Evolutionary conservation across 2,888 invertebrate genomes (phyloP), one percentile per base, ranked within the genome.

Genomic region (Limenitis arthemis): DNA sequence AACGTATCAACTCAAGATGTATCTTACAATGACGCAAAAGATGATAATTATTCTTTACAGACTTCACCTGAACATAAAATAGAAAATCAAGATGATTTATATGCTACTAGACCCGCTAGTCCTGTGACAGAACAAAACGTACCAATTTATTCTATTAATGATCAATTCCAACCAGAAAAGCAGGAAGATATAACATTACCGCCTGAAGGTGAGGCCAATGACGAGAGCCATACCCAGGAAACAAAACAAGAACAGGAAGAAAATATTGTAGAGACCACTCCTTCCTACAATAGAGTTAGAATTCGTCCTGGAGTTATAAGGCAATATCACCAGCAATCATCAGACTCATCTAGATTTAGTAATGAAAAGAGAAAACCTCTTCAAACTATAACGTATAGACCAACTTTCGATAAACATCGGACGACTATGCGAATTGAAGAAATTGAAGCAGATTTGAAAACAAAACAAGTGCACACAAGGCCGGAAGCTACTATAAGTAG

Each of bases 351-450:
- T 2, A 75, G 64, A 68, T 64, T 61, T 1, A 83, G 77, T 62
- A 61, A 65, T 47, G 77, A 79, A 9, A 75, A 75, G 58, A 75
- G 72, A 53, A 72, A 73, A 54, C 69, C 68, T 29, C 44, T 67
- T 3, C 78, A 78, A 57, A 70, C 85, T 20, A 74, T 86, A 7
- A 86, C 87, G 36, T 84, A 86, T 51, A 75, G 87, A 59, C 87
- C 87, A 47, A 79, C 83, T 5, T 86, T 76, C 59, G 80, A 83
- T 54, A 78, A 75, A 62, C 72, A 82, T 9, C 73, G 83, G 54
- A 87, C 87, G 1, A 87, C 87, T 34, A 87, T 87, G 87, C 72
- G 82, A 30, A 87, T 87, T 51, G 87, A 87, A 61, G 87, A 87
- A 74, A 87, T 87, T 9, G 82, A 86, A 64, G 84, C 84, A 33